Evolutionary conservation across 2,888 invertebrate species (phyloP).

Genomic region (Drosophila robusta): DNA sequence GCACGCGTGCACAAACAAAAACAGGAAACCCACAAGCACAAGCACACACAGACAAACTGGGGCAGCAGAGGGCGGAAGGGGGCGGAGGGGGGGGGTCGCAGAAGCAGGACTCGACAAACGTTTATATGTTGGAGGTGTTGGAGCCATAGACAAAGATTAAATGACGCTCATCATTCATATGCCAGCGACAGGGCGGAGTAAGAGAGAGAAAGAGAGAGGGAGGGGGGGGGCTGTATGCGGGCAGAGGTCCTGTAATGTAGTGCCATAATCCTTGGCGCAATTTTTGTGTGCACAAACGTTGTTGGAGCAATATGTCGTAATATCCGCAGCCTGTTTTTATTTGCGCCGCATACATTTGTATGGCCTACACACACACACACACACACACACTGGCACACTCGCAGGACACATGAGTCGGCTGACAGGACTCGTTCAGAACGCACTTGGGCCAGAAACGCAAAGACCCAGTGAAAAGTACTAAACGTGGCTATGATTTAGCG

Average conservation of each 20-base stretch:
- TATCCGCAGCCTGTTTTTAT: slow-evolving; percentile 77
- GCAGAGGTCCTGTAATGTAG: slow-evolving; percentile 69
- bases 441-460: slow-evolving; percentile 36
- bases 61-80: slow-evolving; percentile 3
- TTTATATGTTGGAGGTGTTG: slow-evolving; percentile 66
- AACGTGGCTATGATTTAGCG: slow-evolving; percentile 79
- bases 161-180: slow-evolving; percentile 79
- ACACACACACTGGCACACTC: not conserved
- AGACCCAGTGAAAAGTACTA: slow-evolving; percentile 71
- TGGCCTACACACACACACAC: slow-evolving; percentile 37
- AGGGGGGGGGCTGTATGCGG: slow-evolving; percentile 2
- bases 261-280: slow-evolving; percentile 79
- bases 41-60: slow-evolving; percentile 11
- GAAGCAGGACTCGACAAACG: slow-evolving; percentile 42
- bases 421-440: slow-evolving; percentile 52
- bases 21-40: slow-evolving; percentile 41
- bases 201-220: not conserved
- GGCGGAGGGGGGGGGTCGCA: not conserved
- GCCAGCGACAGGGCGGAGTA: slow-evolving; percentile 36
- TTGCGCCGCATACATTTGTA: slow-evolving; percentile 63
- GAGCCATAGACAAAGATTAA: slow-evolving; percentile 79
- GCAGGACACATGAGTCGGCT: slow-evolving; percentile 66
- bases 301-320: slow-evolving; percentile 78
- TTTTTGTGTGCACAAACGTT: slow-evolving; percentile 64
- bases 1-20: slow-evolving; percentile 60